phyloP scores from a whole-genome alignment of 2,888 invertebrate species.

The Chalcosyrphus nemorum region DNA sequence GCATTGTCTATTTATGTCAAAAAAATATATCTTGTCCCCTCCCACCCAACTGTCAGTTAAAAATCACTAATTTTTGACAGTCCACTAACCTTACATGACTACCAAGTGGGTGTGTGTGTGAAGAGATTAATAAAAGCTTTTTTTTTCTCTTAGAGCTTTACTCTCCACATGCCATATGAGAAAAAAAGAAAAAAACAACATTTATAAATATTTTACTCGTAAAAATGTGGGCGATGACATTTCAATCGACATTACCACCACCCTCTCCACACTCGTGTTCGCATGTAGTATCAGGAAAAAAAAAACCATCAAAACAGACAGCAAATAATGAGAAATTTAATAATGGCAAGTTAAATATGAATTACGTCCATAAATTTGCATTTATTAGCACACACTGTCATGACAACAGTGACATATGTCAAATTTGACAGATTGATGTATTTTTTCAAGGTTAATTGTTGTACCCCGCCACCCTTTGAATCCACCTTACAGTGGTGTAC shows the following conservation, averaged over 20 bases:
- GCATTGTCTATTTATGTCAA: too few relatives aligned
- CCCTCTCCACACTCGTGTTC: not conserved
- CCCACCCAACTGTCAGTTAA: too few relatives aligned
- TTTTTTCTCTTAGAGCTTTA: not conserved
- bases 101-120: not conserved
- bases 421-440: conserved; percentile 19
- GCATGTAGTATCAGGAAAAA: not conserved
- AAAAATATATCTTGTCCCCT: too few relatives aligned
- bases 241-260: not conserved
- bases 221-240: not conserved
- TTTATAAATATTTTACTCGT: not conserved
- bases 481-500: too few relatives aligned
- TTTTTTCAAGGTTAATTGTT: not conserved
- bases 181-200: not conserved
- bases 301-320: not conserved
- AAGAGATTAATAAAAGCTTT: not conserved
- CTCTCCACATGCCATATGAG: not conserved
- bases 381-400: conserved; percentile 47
- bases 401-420: conserved; percentile 30
- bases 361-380: conserved; percentile 52
- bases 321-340: conserved; percentile 37
- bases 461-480: too few relatives aligned
- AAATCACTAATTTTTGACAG: not conserved
- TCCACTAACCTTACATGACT: not conserved
- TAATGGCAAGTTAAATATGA: conserved; percentile 23